phyloP scores from a whole-genome alignment of 2,888 invertebrate species.

The Eupeodes latifasciatus region DNA sequence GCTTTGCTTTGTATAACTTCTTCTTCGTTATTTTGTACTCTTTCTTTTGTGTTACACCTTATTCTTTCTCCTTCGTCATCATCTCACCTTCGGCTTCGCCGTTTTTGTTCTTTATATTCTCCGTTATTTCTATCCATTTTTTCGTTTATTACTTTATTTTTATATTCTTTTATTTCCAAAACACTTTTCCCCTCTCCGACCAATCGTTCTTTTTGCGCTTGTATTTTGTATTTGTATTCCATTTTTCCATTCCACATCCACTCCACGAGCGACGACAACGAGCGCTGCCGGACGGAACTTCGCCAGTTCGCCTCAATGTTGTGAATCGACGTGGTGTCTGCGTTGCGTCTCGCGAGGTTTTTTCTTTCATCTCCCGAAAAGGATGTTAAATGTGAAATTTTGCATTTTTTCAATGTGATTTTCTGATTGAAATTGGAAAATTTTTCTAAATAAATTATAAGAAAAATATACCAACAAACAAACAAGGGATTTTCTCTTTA shows the following conservation, averaged over 20 bases:
- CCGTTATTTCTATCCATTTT: constrained; percentile 33
- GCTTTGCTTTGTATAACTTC: constrained; percentile 54
- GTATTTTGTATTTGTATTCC: neutral
- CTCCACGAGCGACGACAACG: neutral
- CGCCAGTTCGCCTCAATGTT: constrained; percentile 76
- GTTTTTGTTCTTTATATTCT: constrained; percentile 39
- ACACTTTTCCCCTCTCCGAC: constrained; percentile 49
- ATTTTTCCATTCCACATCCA: too few species aligned
- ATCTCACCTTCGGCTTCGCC: neutral
- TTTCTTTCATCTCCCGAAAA: constrained; percentile 61
- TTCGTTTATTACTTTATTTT: constrained; percentile 30
- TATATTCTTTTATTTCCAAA: constrained; percentile 32
- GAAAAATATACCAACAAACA: constrained; percentile 49
- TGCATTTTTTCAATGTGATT: constrained; percentile 38
- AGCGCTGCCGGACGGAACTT: constrained; percentile 65
- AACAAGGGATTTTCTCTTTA: constrained; percentile 20
- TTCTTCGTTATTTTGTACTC: constrained; percentile 46
- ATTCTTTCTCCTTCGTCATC: constrained; percentile 15
- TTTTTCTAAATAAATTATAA: constrained; percentile 19
- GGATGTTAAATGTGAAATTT: constrained; percentile 63
- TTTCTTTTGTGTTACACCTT: constrained; percentile 15
- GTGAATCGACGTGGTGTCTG: constrained; percentile 73
- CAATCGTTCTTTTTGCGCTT: constrained; percentile 10
- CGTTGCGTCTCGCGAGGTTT: constrained; percentile 70
- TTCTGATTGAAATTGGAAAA: constrained; percentile 43